Conservation (phyloP, 2,113 vertebrate species). For the Bombycilla garrulus region DNA sequence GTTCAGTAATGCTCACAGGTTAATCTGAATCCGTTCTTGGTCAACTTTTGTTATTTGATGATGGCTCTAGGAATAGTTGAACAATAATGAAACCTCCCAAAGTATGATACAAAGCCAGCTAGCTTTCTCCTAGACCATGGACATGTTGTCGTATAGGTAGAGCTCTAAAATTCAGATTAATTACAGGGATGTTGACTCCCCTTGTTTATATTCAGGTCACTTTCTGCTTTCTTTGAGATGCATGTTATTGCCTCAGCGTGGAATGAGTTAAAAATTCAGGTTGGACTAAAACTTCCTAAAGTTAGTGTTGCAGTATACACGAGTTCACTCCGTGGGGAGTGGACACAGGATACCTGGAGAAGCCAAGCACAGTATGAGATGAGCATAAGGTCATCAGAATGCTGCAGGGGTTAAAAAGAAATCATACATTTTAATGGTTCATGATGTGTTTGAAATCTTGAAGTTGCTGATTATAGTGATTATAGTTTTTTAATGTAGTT, state of each 20-base stretch:
- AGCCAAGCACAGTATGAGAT: not conserved
- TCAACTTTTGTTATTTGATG: not conserved
- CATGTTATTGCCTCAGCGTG: not conserved
- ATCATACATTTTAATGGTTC: not conserved
- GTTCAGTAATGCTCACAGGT: not conserved
- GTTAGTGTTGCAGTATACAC: not conserved
- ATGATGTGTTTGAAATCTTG: not conserved
- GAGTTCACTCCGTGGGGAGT: not conserved
- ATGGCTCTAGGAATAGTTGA: not conserved
- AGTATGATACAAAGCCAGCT: not conserved
- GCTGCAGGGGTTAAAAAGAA: not conserved
- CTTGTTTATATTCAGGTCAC: not conserved
- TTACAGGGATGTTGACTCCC: not conserved
- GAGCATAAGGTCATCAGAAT: not conserved
- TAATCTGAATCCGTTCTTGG: not conserved
- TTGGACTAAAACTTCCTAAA: not conserved
- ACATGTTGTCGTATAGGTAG: accelerated
- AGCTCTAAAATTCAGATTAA: not conserved
- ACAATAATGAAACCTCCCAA: not conserved
- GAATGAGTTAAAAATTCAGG: not conserved
- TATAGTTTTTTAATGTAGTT: not conserved
- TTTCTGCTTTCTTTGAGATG: not conserved
- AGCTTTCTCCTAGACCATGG: not conserved
- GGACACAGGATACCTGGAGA: not conserved
- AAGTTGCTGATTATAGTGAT: not conserved